Conservation (phyloP, 1,140 invertebrate species). For the Eumaeus atala region DNA sequence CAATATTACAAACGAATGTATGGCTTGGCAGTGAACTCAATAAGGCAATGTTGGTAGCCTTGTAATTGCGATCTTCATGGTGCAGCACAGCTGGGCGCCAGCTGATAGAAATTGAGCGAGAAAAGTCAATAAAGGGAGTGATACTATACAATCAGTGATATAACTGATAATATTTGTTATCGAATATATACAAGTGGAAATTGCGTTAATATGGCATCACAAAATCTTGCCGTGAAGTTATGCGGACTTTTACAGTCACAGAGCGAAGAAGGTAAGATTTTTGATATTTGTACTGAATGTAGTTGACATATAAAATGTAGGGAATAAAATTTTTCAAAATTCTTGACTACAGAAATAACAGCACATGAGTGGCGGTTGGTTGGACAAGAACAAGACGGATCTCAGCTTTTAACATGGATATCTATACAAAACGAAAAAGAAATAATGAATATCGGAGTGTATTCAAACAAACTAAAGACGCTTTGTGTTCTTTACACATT, state of each 20-base stretch:
- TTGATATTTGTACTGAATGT: not conserved
- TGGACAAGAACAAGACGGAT: conserved; percentile 84
- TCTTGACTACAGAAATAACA: conserved; percentile 66
- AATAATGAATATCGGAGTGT: conserved; percentile 70
- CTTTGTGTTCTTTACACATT: conserved; percentile 79
- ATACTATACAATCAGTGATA: not conserved
- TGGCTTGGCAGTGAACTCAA: conserved; percentile 20
- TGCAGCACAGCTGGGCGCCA: conserved; percentile 62
- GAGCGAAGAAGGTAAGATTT: conserved; percentile 43
- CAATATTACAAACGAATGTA: conserved; percentile 9
- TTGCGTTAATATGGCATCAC: conserved; percentile 40
- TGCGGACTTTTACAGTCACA: conserved; percentile 62
- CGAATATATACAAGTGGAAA: too few relatives aligned
- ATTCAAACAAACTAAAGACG: conserved; percentile 73
- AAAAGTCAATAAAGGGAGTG: conserved; percentile 42
- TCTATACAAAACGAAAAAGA: conserved; percentile 57
- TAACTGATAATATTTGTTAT: too few relatives aligned
- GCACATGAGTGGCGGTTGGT: conserved; percentile 84
- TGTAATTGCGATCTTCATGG: conserved; percentile 46
- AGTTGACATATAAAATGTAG: conserved; percentile 10
- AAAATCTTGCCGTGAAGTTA: conserved; percentile 69
- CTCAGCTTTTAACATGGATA: conserved; percentile 82
- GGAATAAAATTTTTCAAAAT: conserved; percentile 19
- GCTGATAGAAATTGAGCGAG: conserved; percentile 62
- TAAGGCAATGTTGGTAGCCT: conserved; percentile 38